Base-by-base conservation (phyloP, 2,888 invertebrate species). In the Parnassius mnemosyne region DNA sequence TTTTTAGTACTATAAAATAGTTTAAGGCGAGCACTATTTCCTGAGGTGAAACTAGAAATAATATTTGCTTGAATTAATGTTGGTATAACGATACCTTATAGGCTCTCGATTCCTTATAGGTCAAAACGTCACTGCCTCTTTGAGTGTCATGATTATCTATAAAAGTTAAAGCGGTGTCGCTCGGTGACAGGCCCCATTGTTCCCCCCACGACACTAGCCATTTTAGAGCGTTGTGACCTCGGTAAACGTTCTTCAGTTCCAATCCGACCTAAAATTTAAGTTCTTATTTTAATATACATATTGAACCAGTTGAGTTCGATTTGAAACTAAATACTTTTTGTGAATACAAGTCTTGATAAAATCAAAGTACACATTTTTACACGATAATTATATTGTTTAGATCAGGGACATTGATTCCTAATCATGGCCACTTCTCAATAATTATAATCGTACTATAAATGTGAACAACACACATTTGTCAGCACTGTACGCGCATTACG, bases 141-240 rank as follows among this genome's bases (percentile, higher is more conserved):
- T 97, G 97, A 60, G 95, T 97, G 77, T 98, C 98, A 73, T 98
- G 98, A 82, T 98, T 98, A 77, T 97, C 97, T 20, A 97, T 93
- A 74, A 97, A 97, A 9, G 94, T 94, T 0, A 97, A 73, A 0
- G 96, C 94, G 57, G 93, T 91, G 0, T 84, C 80, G 1, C 93
- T 93, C 0, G 93, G 91, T 10, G 94, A 72, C 57, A 96, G 71
- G 12, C 78, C 83, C 87, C 89, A 85, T 12, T 67, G 73, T 60
- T 83, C 78, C 10, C 92, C 91, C 87, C 89, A 89, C 3, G 79
- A 76, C 1, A 74, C 75, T 56, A 92, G 75, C 75, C 84, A 92
- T 68, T 93, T 93, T 55, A 95, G 76, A 0, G 92, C 78, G 67
- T 94, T 94, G 13, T 87, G 73, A 0, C 94, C 94, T 10, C 85